Evolutionary conservation across 1,140 invertebrate genomes (phyloP), one percentile per base, ranked within the genome.

Genomic region (Acarapis woodi): DNA sequence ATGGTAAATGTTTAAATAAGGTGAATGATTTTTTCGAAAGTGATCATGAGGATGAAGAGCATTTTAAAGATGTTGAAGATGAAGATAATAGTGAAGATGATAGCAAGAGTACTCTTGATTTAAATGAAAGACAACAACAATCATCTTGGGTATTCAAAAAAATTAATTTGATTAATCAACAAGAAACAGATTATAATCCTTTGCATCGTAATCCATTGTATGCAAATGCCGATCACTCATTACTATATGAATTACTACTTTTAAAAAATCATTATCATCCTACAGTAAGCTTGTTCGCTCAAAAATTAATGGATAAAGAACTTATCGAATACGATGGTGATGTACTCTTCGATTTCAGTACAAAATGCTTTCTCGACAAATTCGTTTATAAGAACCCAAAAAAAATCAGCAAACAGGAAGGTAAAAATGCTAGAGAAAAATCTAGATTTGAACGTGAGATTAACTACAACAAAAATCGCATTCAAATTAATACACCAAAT

Each of bases 341-440:
- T 60, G 85, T 87, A 0, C 54, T 94, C 1, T 65, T 76, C 49
- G 87, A 96, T 57, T 83, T 93, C 49, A 74, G 72, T 0, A 53
- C 79, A 1, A 71, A 79, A 19, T 60, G 77, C 40, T 96, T 94
- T 51, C 57, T 94, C 9, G 85, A 96, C 51, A 62, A 83, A 38
- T 94, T 90, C 55, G 78, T 82, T 2, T 94, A 82, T 49, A 80
- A 87, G 53, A 96, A 96, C 62, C 82, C 87, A 0, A 94, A 94
- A 53, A 71, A 48, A 49, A 15, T 70, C 68, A 52, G 51, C 49
- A 44, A 53, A 47, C 44, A 44, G 35, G 40, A 42, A 16, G 35
- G 42, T 8, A 8, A 14, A 8, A 22, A 42, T 15, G 16, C 29
- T 25, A 26, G 32, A 6, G 33, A 42, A 31, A 39, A 38, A 39